Percentiles rank a stretch among this genome's conserved stretches.
phyloP scores from a whole-genome alignment of 2,797 vertebrate genomes.

The Halcyon chelicuti region DNA sequence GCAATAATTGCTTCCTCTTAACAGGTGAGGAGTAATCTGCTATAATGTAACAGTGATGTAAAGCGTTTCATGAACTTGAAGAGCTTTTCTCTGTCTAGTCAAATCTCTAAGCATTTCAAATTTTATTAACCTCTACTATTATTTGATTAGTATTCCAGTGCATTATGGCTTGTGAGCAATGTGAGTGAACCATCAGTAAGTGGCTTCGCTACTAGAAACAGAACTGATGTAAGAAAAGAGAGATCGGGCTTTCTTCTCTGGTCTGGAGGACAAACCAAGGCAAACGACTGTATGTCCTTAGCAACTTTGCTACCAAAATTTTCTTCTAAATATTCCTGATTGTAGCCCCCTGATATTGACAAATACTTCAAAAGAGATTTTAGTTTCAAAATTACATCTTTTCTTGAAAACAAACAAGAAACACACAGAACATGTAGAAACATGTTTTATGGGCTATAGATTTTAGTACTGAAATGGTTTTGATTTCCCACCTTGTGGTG shows the following conservation, averaged over 20 bases:
- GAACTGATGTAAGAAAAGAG: background rate
- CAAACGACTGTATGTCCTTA: background rate
- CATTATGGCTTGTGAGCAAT: background rate
- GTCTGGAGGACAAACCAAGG: background rate
- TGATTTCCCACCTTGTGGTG: background rate
- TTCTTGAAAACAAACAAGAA: background rate
- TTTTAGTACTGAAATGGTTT: background rate
- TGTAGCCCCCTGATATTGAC: background rate
- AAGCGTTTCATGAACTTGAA: background rate
- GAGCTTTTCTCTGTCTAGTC: background rate
- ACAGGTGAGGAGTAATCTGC: background rate
- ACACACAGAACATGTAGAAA: background rate
- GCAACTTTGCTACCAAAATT: background rate
- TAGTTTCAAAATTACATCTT: background rate
- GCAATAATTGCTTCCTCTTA: background rate
- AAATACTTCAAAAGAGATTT: background rate
- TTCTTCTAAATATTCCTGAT: background rate
- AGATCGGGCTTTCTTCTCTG: background rate
- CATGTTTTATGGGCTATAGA: background rate
- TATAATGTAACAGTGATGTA: accelerated
- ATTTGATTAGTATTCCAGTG: background rate
- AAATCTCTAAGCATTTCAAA: background rate
- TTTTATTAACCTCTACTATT: background rate
- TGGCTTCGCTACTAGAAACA: background rate
- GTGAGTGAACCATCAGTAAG: background rate